Evolutionary conservation across 1,140 invertebrate genomes (phyloP).

Genomic region (Bombus vancouverensis): DNA sequence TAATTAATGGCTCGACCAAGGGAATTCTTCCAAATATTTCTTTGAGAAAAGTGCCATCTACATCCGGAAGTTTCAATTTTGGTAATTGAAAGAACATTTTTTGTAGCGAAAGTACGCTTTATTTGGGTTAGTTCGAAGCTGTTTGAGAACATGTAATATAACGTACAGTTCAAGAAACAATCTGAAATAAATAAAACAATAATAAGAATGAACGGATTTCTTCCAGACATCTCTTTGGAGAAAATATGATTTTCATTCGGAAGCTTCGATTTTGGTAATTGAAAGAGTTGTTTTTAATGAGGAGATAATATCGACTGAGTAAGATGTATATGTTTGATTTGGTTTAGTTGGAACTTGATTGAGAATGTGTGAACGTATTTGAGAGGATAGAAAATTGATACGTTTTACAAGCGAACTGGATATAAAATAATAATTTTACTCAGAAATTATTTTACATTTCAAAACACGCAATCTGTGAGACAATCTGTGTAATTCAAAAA

Average conservation of each 20-base stretch:
- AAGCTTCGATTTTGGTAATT: background rate
- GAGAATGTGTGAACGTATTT: no score
- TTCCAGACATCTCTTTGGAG: no score
- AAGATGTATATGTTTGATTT: background rate
- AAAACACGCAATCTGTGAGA: no score
- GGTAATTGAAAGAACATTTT: background rate
- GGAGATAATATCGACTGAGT: background rate
- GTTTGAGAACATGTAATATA: no score
- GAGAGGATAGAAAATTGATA: background rate
- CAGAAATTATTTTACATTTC: no score
- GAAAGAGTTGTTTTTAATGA: background rate
- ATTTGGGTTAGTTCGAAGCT: no score
- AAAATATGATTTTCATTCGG: no score
- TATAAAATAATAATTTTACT: no score
- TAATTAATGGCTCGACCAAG: conserved; percentile 18
- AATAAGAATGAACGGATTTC: no score
- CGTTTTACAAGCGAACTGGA: background rate
- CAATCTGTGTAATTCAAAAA: no score
- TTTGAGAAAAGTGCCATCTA: background rate
- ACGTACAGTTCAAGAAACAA: no score
- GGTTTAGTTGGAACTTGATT: background rate
- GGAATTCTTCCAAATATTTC: background rate
- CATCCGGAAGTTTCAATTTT: background rate
- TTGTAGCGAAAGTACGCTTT: background rate
- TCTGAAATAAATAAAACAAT: no score